Evolutionary conservation across 2,113 vertebrate species (phyloP).

Genomic region (Megaceryle maxima): DNA sequence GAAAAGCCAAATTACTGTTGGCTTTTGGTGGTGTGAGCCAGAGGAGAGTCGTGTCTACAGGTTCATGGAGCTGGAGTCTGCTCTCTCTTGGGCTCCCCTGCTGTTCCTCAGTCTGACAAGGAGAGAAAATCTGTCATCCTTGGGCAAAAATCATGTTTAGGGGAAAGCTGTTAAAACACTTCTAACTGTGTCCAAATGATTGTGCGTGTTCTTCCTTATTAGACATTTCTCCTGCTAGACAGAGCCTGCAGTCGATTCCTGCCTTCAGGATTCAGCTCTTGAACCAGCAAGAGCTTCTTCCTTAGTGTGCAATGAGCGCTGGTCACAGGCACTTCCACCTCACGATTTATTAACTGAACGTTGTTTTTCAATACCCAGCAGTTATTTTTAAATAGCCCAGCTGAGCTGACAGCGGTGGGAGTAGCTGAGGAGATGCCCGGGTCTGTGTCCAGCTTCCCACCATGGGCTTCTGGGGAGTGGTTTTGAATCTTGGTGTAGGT

Average conservation of each 20-base stretch:
- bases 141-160: not conserved
- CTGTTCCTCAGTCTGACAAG: not conserved
- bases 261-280: not conserved
- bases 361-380: not conserved
- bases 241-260: not conserved
- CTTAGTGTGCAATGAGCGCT: not conserved
- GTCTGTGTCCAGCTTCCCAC: not conserved
- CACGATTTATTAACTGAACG: fast-evolving
- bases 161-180: not conserved
- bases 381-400: not conserved
- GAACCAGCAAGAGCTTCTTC: not conserved
- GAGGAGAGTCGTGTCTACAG: not conserved
- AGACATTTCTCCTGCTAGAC: not conserved
- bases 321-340: not conserved
- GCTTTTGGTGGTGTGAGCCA: not conserved
- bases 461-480: not conserved
- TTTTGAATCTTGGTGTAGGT: not conserved
- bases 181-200: not conserved
- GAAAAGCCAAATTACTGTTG: not conserved
- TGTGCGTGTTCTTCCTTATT: not conserved
- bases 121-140: not conserved
- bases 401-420: not conserved
- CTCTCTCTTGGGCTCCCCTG: not conserved
- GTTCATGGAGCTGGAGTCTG: not conserved
- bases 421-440: not conserved